A percentile compares a stretch with the other conserved stretches of the same genome.
Conservation (phyloP, 1,140 invertebrate genomes). For the Papilio machaon region DNA sequence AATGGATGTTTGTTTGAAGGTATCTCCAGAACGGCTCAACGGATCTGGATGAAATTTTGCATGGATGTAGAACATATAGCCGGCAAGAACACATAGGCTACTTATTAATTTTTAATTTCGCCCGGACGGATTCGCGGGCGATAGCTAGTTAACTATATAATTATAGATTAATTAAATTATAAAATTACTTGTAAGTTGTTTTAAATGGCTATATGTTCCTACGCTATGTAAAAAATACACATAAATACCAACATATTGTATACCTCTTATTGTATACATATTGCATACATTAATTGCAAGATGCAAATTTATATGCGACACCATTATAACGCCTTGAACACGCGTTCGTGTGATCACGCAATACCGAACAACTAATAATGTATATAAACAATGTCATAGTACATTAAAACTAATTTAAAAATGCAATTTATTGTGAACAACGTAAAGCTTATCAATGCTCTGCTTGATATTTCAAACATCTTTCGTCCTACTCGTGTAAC, state of each 20-base stretch:
- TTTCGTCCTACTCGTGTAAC: neutral
- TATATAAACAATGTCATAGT: neutral
- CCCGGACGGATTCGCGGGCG: too few relatives aligned
- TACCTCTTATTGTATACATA: neutral
- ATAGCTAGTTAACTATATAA: too few relatives aligned
- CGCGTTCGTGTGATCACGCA: neutral
- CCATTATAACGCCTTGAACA: slow-evolving; percentile 17
- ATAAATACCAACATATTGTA: neutral
- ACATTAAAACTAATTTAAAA: neutral
- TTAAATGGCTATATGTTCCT: too few relatives aligned
- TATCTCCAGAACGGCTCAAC: too few relatives aligned
- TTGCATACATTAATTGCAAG: neutral
- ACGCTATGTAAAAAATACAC: neutral
- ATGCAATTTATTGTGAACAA: neutral
- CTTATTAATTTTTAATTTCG: too few relatives aligned
- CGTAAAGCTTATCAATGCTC: neutral
- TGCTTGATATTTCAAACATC: neutral
- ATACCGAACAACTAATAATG: neutral
- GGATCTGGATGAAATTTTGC: too few relatives aligned
- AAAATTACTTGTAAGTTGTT: neutral
- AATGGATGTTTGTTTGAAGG: neutral
- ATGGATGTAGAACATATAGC: too few relatives aligned
- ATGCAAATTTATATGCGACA: slow-evolving; percentile 24
- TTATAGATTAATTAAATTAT: neutral
- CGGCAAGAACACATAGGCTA: too few relatives aligned